Conservation (phyloP, 1,140 invertebrate species). For the Physella acuta region DNA sequence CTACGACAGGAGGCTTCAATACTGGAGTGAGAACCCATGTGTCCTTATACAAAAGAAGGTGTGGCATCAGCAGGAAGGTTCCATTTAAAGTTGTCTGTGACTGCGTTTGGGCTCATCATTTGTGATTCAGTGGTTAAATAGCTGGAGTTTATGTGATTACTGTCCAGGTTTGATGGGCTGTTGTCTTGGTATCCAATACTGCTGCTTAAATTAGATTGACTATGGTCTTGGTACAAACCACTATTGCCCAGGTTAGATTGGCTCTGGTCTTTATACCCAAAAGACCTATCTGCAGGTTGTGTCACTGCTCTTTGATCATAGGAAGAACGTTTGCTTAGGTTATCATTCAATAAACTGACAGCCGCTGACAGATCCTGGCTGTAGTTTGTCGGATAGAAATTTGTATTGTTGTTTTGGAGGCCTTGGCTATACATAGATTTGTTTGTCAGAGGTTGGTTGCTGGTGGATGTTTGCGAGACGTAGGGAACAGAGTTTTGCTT, state of each 20-base stretch:
- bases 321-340: too few relatives aligned
- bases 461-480: not conserved
- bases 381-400: not conserved
- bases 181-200: not conserved
- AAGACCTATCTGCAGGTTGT: not conserved
- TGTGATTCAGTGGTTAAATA: not conserved
- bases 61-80: constrained; percentile 38
- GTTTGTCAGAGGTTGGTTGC: not conserved
- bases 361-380: too few relatives aligned
- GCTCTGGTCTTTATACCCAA: not conserved
- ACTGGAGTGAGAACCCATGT: not conserved
- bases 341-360: not conserved
- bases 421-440: not conserved
- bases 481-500: not conserved
- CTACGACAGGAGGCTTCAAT: too few relatives aligned
- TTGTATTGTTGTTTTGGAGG: too few relatives aligned
- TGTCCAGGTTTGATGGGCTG: not conserved
- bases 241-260: not conserved
- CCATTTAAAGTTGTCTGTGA: constrained; percentile 30
- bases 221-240: not conserved
- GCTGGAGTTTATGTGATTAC: not conserved
- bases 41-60: constrained; percentile 37
- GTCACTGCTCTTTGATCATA: too few relatives aligned
- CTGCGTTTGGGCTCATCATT: constrained; percentile 25
- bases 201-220: not conserved